Base-by-base conservation (phyloP, 2,888 invertebrate species). In the Sipha maydis region DNA sequence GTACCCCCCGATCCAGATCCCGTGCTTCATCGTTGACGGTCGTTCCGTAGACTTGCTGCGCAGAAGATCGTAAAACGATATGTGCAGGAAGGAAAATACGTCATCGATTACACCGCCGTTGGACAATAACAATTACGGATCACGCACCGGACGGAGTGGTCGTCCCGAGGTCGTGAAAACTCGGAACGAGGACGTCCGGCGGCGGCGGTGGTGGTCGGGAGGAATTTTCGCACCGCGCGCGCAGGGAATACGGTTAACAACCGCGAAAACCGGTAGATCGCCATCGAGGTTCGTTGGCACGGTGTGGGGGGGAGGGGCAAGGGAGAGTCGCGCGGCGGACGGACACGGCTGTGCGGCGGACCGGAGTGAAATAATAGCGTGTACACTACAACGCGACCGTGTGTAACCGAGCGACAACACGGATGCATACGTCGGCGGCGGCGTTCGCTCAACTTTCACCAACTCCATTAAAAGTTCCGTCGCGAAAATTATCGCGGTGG, bases 401-500 rank as follows among this genome's bases (percentile, higher is more conserved):
- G 56, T 56, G 41, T 41, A 34, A 61, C 8, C 73, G 73, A 28
- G 19, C 82, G 19, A 75, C 21, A 83, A 75, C 56, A 83, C 34
- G 73, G 54, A 71, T n/a, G 17, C 48, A 48, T 48, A 21, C 28
- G 54, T 75, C 54, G 34, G n/a, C n/a, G 31, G 11, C 21, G 71
- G 71, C 11, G 80, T 61, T 79, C 25, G 86, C 73, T 56, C 71
- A 80, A 86, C 86, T 86, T 86, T 82, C 41, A 31, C 82, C 80
- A 88, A 88, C 82, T 88, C 88, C 75, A 88, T 88, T 80, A 88
- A 88, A 88, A 88, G 88, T 88, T 82, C 82, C 67, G 21, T 75
- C 67, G 76, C 73, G 86, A 88, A 88, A 88, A 88, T 82, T 76
- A 82, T 88, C 61, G 48, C 31, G 34, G 48, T 19, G 28, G 41